A percentile compares a stretch with the other conserved stretches of the same genome.
These are phyloP conservation scores for Carterocephalus palaemon DNA, from an alignment of 2,888 invertebrate species.

Conservation along the genomic window DNA sequence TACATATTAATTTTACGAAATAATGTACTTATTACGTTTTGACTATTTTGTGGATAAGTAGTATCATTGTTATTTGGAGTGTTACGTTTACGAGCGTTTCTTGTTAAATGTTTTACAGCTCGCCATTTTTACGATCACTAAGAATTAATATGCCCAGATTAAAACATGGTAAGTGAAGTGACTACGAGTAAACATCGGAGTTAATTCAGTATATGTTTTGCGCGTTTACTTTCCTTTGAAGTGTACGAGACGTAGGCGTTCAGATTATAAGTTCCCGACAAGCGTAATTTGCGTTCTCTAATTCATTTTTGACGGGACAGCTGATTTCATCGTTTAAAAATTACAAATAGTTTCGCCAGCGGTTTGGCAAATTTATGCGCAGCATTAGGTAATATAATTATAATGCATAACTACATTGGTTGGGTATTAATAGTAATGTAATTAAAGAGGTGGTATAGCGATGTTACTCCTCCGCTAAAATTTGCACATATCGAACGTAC, in stretches of 20 bases:
- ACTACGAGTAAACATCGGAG: slow-evolving; percentile 17
- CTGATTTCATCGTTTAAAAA: slow-evolving; percentile 7
- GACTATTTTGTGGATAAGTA: too few relatives aligned
- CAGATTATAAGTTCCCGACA: slow-evolving; percentile 8
- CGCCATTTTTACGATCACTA: neutral
- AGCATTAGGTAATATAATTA: slow-evolving; percentile 11
- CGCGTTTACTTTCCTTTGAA: slow-evolving; percentile 13
- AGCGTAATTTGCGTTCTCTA: slow-evolving; percentile 6
- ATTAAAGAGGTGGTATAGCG: slow-evolving; percentile 6
- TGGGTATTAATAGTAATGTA: slow-evolving; percentile 9
- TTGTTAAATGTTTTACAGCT: too few relatives aligned
- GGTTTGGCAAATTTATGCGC: slow-evolving; percentile 2
- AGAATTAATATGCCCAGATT: slow-evolving; percentile 5
- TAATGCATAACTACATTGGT: slow-evolving; percentile 11
- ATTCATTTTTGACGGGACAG: slow-evolving; percentile 9
- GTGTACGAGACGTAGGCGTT: slow-evolving; percentile 4
- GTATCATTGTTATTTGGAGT: too few relatives aligned
- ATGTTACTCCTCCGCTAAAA: slow-evolving; percentile 2
- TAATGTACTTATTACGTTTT: too few relatives aligned
- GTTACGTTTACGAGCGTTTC: too few relatives aligned
- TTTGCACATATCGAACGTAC: slow-evolving; percentile 31
- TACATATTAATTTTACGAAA: too few relatives aligned
- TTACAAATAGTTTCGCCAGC: slow-evolving; percentile 12
- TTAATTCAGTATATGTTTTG: neutral
- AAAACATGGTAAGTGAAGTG: slow-evolving; percentile 1